Conservation (phyloP, 1,140 invertebrate species). For the Sycobia sp. region DNA sequence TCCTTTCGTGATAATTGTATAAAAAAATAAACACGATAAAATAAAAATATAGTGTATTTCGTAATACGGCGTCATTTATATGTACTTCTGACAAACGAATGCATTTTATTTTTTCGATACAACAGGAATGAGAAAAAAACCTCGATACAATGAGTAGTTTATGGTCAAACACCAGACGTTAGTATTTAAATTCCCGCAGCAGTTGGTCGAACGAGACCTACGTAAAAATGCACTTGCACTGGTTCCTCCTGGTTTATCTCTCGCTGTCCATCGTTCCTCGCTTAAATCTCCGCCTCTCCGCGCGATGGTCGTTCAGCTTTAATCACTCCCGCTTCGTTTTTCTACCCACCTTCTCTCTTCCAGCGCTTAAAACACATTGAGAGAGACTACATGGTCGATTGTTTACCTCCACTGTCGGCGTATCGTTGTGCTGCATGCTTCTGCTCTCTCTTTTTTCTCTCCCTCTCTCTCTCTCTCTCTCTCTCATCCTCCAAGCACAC, state of each 20-base stretch:
- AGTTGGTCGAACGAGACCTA: background rate
- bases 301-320: slow-evolving; percentile 13
- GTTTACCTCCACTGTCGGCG: slow-evolving; percentile 51
- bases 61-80: too few species aligned
- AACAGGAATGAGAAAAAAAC: too few species aligned
- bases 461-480: too few species aligned
- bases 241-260: background rate
- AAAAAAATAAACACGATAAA: too few species aligned
- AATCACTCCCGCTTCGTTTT: slow-evolving; percentile 6
- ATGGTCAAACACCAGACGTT: too few species aligned
- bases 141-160: too few species aligned
- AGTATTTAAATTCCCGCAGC: slow-evolving; percentile 7
- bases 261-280: slow-evolving; percentile 22
- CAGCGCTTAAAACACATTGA: slow-evolving; percentile 40
- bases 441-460: background rate
- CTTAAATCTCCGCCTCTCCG: slow-evolving; percentile 18
- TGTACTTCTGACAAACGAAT: too few species aligned
- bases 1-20: too few species aligned
- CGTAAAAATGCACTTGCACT: slow-evolving; percentile 9
- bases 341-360: slow-evolving; percentile 20
- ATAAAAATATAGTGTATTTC: too few species aligned
- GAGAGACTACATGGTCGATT: slow-evolving; percentile 57
- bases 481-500: too few species aligned
- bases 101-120: too few species aligned
- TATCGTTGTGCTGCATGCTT: slow-evolving; percentile 23